A percentile compares a stretch with the other conserved stretches of the same genome.
phyloP scores from a whole-genome alignment of 2,888 invertebrate genomes.

The Callinectes sapidus region DNA sequence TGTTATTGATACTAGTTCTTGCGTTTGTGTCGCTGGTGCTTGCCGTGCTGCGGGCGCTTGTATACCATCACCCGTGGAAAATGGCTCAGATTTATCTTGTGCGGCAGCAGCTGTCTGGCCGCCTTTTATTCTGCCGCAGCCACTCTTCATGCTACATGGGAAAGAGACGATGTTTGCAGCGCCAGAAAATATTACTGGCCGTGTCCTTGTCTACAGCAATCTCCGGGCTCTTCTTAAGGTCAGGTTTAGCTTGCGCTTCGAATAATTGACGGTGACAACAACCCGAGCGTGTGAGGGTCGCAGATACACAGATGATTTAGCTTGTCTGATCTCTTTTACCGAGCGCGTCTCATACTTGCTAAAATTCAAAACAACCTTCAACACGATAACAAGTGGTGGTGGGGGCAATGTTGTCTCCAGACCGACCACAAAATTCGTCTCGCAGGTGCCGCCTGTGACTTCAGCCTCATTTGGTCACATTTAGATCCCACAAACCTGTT shows the following conservation, averaged over 20 bases:
- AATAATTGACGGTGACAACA: slow-evolving; percentile 27
- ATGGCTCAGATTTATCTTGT: slow-evolving; percentile 16
- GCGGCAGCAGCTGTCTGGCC: not conserved
- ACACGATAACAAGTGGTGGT: not conserved
- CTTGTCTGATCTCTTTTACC: slow-evolving; percentile 4
- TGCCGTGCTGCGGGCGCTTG: not conserved
- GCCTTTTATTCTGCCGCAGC: not conserved
- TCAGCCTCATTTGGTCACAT: slow-evolving; percentile 5
- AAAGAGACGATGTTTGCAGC: not conserved
- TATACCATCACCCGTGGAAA: not conserved
- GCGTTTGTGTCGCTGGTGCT: slow-evolving; percentile 11
- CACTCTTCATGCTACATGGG: not conserved
- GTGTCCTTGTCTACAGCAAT: not conserved
- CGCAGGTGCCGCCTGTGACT: not conserved
- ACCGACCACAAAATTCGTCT: not conserved
- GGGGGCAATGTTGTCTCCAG: not conserved
- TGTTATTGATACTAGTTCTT: slow-evolving; percentile 37
- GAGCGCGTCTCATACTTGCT: not conserved
- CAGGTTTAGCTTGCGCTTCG: not conserved
- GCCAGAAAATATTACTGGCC: not conserved
- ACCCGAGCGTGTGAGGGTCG: not conserved
- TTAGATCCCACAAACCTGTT: slow-evolving; percentile 7
- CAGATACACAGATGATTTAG: not conserved
- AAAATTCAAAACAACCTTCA: slow-evolving; percentile 3
- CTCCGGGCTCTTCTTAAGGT: not conserved